Conservation (phyloP, 2,888 invertebrate species). For the Parnassius glacialis region DNA sequence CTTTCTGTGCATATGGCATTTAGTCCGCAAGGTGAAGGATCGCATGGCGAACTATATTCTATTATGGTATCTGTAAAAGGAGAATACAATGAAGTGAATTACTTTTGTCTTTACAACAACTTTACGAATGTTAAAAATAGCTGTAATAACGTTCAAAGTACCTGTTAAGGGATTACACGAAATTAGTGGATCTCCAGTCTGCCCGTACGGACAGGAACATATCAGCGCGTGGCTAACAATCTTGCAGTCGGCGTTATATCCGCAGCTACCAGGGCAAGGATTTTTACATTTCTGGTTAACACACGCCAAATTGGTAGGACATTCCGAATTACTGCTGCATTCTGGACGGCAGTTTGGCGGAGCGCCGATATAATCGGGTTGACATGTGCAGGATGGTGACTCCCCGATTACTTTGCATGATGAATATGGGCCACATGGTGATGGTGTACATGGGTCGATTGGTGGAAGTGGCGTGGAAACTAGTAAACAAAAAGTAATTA, state of each 20-base stretch:
- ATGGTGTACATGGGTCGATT: slow-evolving; percentile 83
- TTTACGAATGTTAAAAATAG: no score
- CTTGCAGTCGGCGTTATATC: slow-evolving; percentile 85
- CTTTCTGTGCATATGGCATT: slow-evolving; percentile 83
- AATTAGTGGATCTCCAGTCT: slow-evolving; percentile 84
- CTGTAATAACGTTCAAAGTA: slow-evolving; percentile 34
- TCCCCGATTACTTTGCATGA: slow-evolving; percentile 83
- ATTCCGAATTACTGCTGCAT: slow-evolving; percentile 85
- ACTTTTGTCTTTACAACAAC: no score
- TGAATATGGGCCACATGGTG: slow-evolving; percentile 85
- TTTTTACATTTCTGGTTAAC: slow-evolving; percentile 86
- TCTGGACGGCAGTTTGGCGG: slow-evolving; percentile 85
- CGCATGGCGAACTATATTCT: slow-evolving; percentile 81
- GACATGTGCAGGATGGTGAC: slow-evolving; percentile 84
- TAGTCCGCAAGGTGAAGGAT: slow-evolving; percentile 85
- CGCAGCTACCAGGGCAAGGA: slow-evolving; percentile 86
- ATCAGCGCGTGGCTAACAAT: slow-evolving; percentile 87
- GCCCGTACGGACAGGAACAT: slow-evolving; percentile 82
- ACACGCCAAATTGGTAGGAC: slow-evolving; percentile 83
- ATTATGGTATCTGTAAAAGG: slow-evolving; percentile 57
- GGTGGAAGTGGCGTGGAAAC: slow-evolving; percentile 62
- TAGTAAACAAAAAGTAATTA: slow-evolving; percentile 36
- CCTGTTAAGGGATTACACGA: slow-evolving; percentile 68
- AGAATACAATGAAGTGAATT: not conserved
- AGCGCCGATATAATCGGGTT: slow-evolving; percentile 80